Evolutionary conservation across 2,113 vertebrate genomes (phyloP), one percentile per base, ranked within the genome.

Genomic region (Pseudorhombus dupliciocellatus): DNA sequence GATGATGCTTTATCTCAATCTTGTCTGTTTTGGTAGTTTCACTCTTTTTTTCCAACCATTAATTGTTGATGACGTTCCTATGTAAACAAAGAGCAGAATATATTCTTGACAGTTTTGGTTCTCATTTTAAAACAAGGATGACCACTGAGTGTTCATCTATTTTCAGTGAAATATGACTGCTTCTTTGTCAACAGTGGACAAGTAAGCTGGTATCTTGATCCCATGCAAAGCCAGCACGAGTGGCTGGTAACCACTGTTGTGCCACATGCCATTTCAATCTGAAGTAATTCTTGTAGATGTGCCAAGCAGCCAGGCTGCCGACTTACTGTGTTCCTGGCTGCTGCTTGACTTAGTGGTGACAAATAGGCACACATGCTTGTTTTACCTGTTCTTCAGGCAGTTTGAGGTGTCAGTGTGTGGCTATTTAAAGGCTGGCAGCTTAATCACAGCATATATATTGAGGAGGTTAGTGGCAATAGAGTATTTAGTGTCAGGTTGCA

Each of bases 241-340:
- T 51, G 31, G 51, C 77, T 40, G 54, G 37, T 65, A 18, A 20
- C 53, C 70, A 61, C 40, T 55, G 58, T 30, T 46, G 54, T 59
- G 42, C 63, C 61, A 82, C 82, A 84, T 80, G 79, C 79, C 64
- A 66, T 52, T 68, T 42, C 63, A 66, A 54, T 71, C 54, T 77
- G 72, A 79, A 73, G 78, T 81, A 67, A 66, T 76, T 66, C 79
- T 46, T 42, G 62, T 26, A 60, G 58, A 63, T 9, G 10, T 68
- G 68, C 71, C 63, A 68, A 66, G 72, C 54, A 69, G 34, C 31
- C 31, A 2, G 60, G 24, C 68, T 56, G 63, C 53, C 46, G 59
- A 70, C 73, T n/a, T n/a, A 73, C 64, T 59, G 55, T 76, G 61
- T 61, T 26, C 59, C 72, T 72, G 60, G 31, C 57, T 70, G 7